Base-by-base conservation (phyloP, 2,113 vertebrate genomes). In the Fregata magnificens region DNA sequence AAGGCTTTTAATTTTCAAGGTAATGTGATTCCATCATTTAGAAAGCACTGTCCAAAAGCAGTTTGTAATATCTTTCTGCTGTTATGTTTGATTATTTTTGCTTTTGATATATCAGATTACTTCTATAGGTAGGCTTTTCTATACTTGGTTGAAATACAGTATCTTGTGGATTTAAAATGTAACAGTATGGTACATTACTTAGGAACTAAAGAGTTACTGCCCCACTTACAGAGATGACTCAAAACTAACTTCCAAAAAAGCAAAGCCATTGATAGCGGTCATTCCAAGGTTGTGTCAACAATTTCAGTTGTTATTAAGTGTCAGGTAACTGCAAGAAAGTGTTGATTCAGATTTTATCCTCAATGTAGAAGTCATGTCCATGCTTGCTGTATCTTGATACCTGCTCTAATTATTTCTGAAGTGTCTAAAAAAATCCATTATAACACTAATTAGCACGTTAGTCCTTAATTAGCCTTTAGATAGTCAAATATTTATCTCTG, bases 331-430 rank as follows among this genome's bases (percentile, higher is more conserved):
- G 55, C 72, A 82, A 58, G 49, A 44, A 91, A 38, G 2, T 21
- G n/a, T 69, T 72, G 70, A 79, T 77, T 94, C 66, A n/a, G 53
- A 49, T 82, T 91, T 93, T 94, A 69, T 85, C 17, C 62, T 82
- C 45, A 53, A n/a, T 26, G 14, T 79, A 0, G 5, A 62, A 45
- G 36, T 53, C 20, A 7, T 56, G 44, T 38, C 16, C 12, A 4
- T 61, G 72, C 36, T 86, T 2, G 0, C 22, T 80, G 16, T 55
- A 36, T 85, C 67, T 91, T 76, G 52, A 44, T 87, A 89, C 56
- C 73, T 85, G 32, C 16, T 93, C 74, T 90, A 96, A 92, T 93
- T 93, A 93, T 94, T 97, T 96, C 56, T 77, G 22, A 86, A 87
- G 53, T 88, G 62, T 71, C 95, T 50, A 52, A 88, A 95, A 95